A percentile compares a stretch with the other conserved stretches of the same genome.
These are phyloP conservation scores for Ammodramus savannarum DNA, from an alignment of 2,113 vertebrate species.

Conservation along the genomic window DNA sequence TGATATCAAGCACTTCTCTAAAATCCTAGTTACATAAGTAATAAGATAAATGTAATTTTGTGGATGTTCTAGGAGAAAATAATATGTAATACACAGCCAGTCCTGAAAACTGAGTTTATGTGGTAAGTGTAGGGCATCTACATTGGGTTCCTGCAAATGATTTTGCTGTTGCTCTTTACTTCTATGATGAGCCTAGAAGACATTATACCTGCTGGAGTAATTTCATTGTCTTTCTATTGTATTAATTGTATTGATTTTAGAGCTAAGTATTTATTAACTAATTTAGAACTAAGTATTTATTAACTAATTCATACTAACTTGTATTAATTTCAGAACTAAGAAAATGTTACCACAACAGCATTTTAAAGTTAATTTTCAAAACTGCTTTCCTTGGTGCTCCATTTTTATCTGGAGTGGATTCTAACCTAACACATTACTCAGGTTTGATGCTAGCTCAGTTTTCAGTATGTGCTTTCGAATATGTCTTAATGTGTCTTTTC, in stretches of 20 bases:
- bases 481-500: not conserved
- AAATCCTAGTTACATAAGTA: not conserved
- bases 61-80: not conserved
- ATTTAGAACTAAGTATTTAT: not conserved
- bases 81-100: not conserved
- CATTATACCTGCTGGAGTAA: not conserved
- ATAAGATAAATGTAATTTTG: not conserved
- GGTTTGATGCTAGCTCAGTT: not conserved
- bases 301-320: not conserved
- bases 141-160: not conserved
- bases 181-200: not conserved
- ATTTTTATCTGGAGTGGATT: not conserved
- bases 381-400: not conserved
- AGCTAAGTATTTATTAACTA: not conserved
- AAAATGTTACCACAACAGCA: not conserved
- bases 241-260: not conserved
- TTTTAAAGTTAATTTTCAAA: not conserved
- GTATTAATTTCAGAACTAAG: not conserved
- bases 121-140: not conserved
- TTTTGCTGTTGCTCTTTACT: not conserved
- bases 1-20: not conserved
- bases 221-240: not conserved
- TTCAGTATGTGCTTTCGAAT: not conserved
- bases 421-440: not conserved
- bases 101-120: not conserved